A percentile compares a stretch with the other conserved stretches of the same genome.
phyloP scores from a whole-genome alignment of 2,797 vertebrate species.

The Aldrovandia affinis region DNA sequence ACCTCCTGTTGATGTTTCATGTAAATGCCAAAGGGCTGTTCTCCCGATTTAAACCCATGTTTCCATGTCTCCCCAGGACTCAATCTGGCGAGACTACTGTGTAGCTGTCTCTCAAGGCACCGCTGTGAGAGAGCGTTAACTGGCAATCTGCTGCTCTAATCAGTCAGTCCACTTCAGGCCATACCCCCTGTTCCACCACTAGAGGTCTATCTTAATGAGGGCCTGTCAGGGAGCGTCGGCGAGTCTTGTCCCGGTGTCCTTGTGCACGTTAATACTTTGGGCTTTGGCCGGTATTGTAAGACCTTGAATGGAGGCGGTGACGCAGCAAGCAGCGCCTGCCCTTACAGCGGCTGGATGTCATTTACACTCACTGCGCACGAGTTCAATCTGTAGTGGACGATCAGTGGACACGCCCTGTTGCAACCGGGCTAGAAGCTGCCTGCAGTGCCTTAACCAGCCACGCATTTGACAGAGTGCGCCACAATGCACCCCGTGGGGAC shows the following conservation, averaged over 20 bases:
- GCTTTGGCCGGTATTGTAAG: not conserved
- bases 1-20: not conserved
- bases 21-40: not conserved
- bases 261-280: not conserved
- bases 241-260: not conserved
- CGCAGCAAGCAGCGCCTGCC: not conserved
- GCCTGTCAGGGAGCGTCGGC: not conserved
- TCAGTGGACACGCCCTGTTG: not conserved
- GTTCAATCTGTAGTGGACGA: not conserved
- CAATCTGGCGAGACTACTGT: not conserved
- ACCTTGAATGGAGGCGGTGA: not conserved
- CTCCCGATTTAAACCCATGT: not conserved
- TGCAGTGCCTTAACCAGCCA: not conserved
- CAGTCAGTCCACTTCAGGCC: not conserved
- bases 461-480: not conserved
- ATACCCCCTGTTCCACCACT: not conserved
- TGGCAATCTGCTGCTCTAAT: not conserved
- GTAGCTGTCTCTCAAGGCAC: not conserved
- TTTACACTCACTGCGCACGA: not conserved
- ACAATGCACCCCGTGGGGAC: not conserved
- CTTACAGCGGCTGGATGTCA: not conserved
- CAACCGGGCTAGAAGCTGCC: not conserved
- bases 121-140: not conserved
- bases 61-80: conserved; percentile 4
- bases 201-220: not conserved